Percentiles rank a stretch among this genome's conserved stretches.
Conservation (phyloP, 2,113 vertebrate genomes). For the Raja brachyura region DNA sequence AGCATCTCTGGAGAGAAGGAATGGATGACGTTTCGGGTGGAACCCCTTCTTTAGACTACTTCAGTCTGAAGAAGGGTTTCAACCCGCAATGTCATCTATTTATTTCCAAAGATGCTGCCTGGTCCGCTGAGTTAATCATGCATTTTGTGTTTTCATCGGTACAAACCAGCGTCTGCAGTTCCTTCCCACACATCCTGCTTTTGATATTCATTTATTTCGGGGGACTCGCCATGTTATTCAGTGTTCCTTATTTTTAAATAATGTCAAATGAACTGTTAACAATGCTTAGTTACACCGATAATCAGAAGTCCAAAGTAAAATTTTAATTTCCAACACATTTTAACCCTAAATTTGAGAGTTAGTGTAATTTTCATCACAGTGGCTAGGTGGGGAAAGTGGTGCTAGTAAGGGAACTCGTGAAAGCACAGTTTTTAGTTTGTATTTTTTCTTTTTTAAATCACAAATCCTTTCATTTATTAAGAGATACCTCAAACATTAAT, state of each 20-base stretch:
- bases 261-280: not conserved
- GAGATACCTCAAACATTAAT: not conserved
- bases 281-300: not conserved
- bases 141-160: no score
- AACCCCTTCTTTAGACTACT: no score
- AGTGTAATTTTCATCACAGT: not conserved
- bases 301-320: not conserved
- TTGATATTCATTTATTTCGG: not conserved
- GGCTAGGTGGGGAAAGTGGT: not conserved
- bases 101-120: no score
- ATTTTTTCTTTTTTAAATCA: not conserved
- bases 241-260: not conserved
- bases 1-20: no score
- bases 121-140: no score
- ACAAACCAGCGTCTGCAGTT: no score
- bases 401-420: not conserved
- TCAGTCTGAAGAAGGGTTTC: no score
- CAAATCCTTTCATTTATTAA: slow-evolving; percentile 3
- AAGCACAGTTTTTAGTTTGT: not conserved
- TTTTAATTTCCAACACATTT: not conserved
- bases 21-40: no score
- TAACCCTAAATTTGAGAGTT: not conserved
- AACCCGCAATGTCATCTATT: no score
- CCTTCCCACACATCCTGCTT: no score
- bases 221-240: not conserved